Evolutionary conservation across 2,888 invertebrate species (phyloP), one percentile per base, ranked within the genome.

Genomic region (Aphodius granarius): DNA sequence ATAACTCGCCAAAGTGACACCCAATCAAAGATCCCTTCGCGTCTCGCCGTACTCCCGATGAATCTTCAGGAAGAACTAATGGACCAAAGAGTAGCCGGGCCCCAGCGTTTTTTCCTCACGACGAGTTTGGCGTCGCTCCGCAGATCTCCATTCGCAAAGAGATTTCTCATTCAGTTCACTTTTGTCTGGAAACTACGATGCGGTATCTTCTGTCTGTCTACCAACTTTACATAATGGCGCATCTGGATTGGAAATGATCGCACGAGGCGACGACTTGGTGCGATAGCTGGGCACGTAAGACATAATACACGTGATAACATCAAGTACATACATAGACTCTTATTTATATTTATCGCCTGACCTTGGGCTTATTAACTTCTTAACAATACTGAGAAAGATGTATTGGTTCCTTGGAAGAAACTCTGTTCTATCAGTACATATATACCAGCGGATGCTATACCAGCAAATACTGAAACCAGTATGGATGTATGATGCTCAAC

Each of bases 11-110:
- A 80, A 81, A 81, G 81, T 83, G 83, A 81, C 82, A 82, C 80
- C 81, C 82, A 82, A 84, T 84, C 83, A 84, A 80, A 79, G 43
- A 43, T 43, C 43, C 43, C 43, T 43, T 43, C 43, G 43, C 43
- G 43, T 43, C 79, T 79, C 79, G 77, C 78, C 82, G 80, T 82
- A 81, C 80, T 78, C 82, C 79, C 78, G 78, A 77, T 76, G 72
- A 43, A 43, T 43, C 43, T 43, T 13, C 43, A 78, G 82, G 82
- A 82, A 81, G 81, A 83, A 78, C 84, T 85, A 85, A 85, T 85
- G 85, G 84, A 83, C 83, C 83, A 84, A 85, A 84, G 83, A 83
- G 82, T 82, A 77, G 81, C 78, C 81, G 79, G 43, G 43, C 43
- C 0, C 43, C 13, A 6, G 43, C 43, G 13, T 43, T 43, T 43